Conservation (phyloP, 2,797 vertebrate species). For the Myotis pilosus region DNA sequence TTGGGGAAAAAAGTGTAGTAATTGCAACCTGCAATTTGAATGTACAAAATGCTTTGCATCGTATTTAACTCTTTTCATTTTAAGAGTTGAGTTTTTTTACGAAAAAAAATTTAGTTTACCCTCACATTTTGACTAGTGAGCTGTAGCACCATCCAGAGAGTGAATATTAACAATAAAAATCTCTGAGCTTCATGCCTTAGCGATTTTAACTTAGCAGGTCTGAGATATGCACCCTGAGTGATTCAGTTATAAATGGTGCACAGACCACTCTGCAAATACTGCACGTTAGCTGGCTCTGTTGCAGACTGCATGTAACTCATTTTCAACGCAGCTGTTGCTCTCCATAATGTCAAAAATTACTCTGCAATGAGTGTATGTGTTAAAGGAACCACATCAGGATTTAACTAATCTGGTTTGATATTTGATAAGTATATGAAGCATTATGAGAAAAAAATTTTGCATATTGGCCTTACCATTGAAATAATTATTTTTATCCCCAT, state of each 20-base stretch:
- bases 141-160: background rate
- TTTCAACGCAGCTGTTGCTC: background rate
- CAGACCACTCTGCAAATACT: background rate
- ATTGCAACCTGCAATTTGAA: background rate
- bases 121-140: background rate
- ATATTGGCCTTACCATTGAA: background rate
- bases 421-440: background rate
- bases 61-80: background rate
- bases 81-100: background rate
- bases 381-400: background rate
- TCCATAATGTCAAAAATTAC: background rate
- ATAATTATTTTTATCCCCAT: background rate
- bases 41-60: background rate
- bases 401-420: background rate
- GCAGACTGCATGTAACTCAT: background rate
- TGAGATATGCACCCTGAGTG: background rate
- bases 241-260: background rate
- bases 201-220: background rate
- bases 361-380: background rate
- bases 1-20: no score
- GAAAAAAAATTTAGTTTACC: background rate
- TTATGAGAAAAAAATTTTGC: background rate
- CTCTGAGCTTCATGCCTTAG: no score
- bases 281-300: fast-evolving
- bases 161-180: background rate